Conservation (phyloP, 2,797 vertebrate genomes). For the Chaunax sp. region DNA sequence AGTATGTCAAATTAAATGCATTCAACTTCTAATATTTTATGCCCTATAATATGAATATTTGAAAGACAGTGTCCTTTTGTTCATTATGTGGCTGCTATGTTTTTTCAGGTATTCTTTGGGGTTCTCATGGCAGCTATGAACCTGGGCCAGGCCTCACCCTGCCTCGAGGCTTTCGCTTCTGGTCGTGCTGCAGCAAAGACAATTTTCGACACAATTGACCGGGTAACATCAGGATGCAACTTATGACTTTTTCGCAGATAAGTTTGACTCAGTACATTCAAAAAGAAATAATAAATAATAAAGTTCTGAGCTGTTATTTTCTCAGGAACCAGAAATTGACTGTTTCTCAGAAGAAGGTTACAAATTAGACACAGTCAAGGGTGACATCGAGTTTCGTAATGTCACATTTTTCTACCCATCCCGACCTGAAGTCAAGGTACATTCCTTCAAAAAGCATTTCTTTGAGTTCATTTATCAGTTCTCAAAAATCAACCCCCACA, state of each 20-base stretch:
- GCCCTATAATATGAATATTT: background rate
- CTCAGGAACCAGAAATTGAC: conserved; percentile 91
- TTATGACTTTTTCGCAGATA: background rate
- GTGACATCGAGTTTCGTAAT: conserved; percentile 95
- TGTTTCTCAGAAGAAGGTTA: conserved; percentile 95
- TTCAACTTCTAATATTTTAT: background rate
- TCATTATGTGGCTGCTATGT: background rate
- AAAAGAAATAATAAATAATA: background rate
- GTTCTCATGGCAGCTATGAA: conserved; percentile 85
- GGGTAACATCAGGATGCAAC: conserved; percentile 66
- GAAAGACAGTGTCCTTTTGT: background rate
- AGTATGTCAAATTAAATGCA: conserved; percentile 58
- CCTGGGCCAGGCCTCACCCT: conserved; percentile 85
- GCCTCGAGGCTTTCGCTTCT: conserved; percentile 86
- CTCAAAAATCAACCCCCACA: background rate
- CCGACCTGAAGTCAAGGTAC: conserved; percentile 92
- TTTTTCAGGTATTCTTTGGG: conserved; percentile 85
- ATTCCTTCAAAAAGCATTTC: background rate
- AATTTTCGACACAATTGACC: conserved; percentile 87
- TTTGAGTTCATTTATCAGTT: background rate
- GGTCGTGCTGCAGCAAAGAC: conserved; percentile 85
- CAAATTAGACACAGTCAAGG: conserved; percentile 90
- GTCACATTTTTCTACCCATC: conserved; percentile 94
- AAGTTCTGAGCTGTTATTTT: conserved; percentile 20
- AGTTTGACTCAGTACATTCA: background rate